phyloP scores from a whole-genome alignment of 2,888 invertebrate species.

The Yponomeuta malinellus region DNA sequence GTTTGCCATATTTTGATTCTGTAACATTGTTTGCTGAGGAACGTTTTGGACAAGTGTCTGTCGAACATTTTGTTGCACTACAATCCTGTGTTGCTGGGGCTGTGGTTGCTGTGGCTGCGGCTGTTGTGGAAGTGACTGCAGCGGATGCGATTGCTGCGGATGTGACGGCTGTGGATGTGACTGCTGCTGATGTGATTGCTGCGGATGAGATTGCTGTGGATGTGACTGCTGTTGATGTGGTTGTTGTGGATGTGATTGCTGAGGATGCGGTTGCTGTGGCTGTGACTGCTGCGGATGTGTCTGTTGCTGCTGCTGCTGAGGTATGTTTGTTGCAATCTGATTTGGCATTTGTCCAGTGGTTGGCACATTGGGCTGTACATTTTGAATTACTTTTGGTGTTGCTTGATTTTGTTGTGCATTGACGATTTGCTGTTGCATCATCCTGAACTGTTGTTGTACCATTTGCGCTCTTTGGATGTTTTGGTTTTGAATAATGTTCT shows the following conservation, averaged over 20 bases:
- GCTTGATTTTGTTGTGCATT: not conserved
- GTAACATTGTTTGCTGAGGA: slow-evolving; percentile 5
- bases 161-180: not conserved
- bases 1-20: slow-evolving; percentile 15
- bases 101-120: not conserved
- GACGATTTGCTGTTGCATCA: slow-evolving; percentile 7
- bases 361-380: not conserved
- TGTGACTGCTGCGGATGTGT: no score
- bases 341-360: not conserved
- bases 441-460: slow-evolving; percentile 8
- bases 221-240: no score
- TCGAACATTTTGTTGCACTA: not conserved
- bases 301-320: not conserved
- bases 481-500: slow-evolving; percentile 1
- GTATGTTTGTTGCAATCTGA: not conserved
- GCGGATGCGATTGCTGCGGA: no score
- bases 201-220: not conserved
- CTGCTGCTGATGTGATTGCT: not conserved
- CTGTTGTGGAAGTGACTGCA: no score
- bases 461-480: not conserved
- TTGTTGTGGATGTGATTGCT: no score
- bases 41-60: not conserved
- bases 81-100: not conserved
- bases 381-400: not conserved
- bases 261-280: no score